Evolutionary conservation across 1,140 invertebrate genomes (phyloP), one percentile per base, ranked within the genome.

Genomic region (Drosophila burlai): DNA sequence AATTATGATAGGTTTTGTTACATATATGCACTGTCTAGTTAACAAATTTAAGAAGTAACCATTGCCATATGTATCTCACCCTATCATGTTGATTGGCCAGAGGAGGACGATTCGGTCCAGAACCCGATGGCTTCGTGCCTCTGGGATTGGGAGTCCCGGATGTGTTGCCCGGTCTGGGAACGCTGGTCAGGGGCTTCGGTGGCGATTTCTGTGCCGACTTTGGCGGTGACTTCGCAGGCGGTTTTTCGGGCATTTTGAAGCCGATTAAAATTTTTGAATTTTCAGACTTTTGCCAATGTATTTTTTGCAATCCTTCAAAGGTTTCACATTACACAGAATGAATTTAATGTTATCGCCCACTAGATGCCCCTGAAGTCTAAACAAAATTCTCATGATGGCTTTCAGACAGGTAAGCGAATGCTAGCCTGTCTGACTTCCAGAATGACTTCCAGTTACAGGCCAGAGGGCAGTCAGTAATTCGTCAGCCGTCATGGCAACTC

Each of bases 401-500:
- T 40, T 55, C 36, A 52, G 52, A 49, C 46, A 77, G 46, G 61
- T 42, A 67, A 36, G 21, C 29, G 59, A 64, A 57, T 57, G 55
- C 59, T 34, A 57, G 36, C 21, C 36, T 54, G 77, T 43, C 55
- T 50, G 58, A 47, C 71, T 58, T 38, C 38, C 15, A 79, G 66
- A 61, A 62, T 72, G 62, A 80, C 57, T 50, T 58, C 46, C 57
- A 61, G 18, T 60, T 62, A 50, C 50, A 55, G 64, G 46, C 52
- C 59, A 63, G 15, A 31, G 57, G 78, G n/a, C 63, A 66, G 79
- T 65, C 64, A 78, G 36, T 67, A 83, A 79, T 64, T 52, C 75
- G 76, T 68, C 80, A 89, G 76, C 77, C 85, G 67, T 82, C 55
- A 75, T 74, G 81, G 62, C 58, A 61, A 82, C 65, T n/a, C 42